Evolutionary conservation across 2,113 vertebrate species (phyloP).

Genomic region (Gymnorhina tibicen): DNA sequence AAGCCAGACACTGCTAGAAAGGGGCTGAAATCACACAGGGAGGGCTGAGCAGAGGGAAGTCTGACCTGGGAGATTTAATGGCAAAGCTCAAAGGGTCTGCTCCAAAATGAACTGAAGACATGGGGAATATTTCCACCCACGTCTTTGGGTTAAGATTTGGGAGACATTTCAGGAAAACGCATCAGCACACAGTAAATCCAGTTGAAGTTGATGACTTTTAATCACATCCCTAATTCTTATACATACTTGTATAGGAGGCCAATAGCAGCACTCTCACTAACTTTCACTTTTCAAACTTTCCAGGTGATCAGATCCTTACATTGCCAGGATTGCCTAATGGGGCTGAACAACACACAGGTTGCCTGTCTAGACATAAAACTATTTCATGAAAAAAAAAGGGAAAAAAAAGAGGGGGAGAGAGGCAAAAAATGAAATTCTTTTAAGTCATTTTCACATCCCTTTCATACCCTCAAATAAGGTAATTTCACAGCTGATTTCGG

Average conservation of each 20-base stretch:
- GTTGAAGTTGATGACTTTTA: not conserved
- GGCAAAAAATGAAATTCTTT: not conserved
- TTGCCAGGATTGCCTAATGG: not conserved
- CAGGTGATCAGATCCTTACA: not conserved
- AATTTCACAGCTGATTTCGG: not conserved
- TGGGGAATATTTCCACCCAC: not conserved
- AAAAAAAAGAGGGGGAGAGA: fast-evolving
- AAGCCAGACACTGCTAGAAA: not conserved
- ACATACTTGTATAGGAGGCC: not conserved
- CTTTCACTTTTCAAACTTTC: not conserved
- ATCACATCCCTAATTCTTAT: not conserved
- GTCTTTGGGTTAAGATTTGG: not conserved
- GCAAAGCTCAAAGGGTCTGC: not conserved
- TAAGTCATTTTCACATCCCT: not conserved
- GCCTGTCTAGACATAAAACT: not conserved
- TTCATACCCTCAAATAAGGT: slow-evolving; percentile 14
- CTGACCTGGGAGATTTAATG: not conserved
- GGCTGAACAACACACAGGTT: not conserved
- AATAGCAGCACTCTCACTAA: not conserved
- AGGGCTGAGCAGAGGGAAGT: not conserved
- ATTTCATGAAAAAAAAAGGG: not conserved
- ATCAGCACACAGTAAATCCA: not conserved
- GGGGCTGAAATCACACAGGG: not conserved
- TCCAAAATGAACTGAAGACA: not conserved
- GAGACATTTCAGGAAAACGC: not conserved